Conservation (phyloP, 1,140 invertebrate genomes). For the Wiebesia pumilae region DNA sequence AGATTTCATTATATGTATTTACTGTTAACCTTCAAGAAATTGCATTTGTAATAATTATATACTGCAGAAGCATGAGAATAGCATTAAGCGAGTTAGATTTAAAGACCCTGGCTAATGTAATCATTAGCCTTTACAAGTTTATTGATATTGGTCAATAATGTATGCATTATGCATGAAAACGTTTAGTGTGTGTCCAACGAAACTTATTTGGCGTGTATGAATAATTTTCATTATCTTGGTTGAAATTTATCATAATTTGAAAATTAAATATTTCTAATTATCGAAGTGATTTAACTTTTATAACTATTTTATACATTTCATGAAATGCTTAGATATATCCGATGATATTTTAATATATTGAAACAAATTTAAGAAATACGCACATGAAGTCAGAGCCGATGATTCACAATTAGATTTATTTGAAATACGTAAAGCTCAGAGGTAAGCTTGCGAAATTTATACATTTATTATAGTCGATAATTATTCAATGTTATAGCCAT, state of each 20-base stretch:
- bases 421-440: not conserved
- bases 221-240: not conserved
- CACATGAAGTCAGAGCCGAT: not conserved
- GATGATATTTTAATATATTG: not conserved
- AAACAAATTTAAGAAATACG: not conserved
- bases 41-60: not conserved
- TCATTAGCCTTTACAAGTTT: constrained; percentile 14
- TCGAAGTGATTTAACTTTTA: too few relatives aligned
- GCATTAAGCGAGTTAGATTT: not conserved
- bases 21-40: constrained; percentile 5
- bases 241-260: not conserved
- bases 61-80: constrained; percentile 8
- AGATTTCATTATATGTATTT: not conserved
- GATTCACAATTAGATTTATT: constrained; percentile 30
- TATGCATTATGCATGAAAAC: constrained; percentile 17
- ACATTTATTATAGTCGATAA: constrained; percentile 15
- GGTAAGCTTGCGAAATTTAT: constrained; percentile 28
- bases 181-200: not conserved
- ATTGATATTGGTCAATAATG: constrained; percentile 44
- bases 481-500: constrained; percentile 11
- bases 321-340: not conserved
- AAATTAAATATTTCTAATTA: too few relatives aligned
- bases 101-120: not conserved
- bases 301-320: too few relatives aligned
- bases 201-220: not conserved